Conservation (phyloP, 2,888 invertebrate species). For the Harpalus rufipes region DNA sequence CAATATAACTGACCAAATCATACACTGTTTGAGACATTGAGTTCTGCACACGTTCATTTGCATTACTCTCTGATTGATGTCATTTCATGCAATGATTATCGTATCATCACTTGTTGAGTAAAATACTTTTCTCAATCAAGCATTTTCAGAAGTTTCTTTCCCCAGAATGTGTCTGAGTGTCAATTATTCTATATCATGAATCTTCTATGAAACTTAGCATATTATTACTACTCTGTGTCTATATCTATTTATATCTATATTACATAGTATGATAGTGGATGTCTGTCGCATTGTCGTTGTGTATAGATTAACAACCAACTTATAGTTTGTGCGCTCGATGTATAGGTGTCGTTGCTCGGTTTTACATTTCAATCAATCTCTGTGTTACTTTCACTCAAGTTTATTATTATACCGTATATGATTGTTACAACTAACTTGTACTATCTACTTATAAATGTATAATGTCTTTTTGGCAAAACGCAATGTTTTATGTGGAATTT, state of each 20-base stretch:
- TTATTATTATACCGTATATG: conserved; percentile 61
- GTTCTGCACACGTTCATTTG: conserved; percentile 32
- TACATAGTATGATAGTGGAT: conserved; percentile 66
- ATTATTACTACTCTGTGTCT: conserved; percentile 66
- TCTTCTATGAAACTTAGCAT: conserved; percentile 66
- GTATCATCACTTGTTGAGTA: conserved; percentile 16
- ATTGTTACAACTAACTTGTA: conserved; percentile 58
- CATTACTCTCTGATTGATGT: conserved; percentile 5
- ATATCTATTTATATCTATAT: conserved; percentile 68
- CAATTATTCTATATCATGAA: conserved; percentile 68
- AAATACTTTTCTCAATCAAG: conserved; percentile 31
- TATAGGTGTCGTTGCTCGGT: conserved; percentile 77
- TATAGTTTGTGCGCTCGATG: conserved; percentile 74
- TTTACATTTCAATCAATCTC: conserved; percentile 25
- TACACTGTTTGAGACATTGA: conserved; percentile 31
- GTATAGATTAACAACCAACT: conserved; percentile 67
- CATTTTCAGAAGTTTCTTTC: conserved; percentile 20
- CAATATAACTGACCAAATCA: conserved; percentile 57
- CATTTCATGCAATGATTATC: conserved; percentile 21
- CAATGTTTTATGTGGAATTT: conserved; percentile 77
- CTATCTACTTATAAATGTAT: conserved; percentile 62
- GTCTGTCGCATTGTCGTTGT: conserved; percentile 68
- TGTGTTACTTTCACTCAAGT: conserved; percentile 59
- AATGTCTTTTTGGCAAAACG: conserved; percentile 77
- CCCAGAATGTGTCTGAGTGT: conserved; percentile 68